A percentile compares a stretch with the other conserved stretches of the same genome.
Evolutionary conservation across 2,113 vertebrate species (phyloP).

Genomic region (Lathamus discolor): DNA sequence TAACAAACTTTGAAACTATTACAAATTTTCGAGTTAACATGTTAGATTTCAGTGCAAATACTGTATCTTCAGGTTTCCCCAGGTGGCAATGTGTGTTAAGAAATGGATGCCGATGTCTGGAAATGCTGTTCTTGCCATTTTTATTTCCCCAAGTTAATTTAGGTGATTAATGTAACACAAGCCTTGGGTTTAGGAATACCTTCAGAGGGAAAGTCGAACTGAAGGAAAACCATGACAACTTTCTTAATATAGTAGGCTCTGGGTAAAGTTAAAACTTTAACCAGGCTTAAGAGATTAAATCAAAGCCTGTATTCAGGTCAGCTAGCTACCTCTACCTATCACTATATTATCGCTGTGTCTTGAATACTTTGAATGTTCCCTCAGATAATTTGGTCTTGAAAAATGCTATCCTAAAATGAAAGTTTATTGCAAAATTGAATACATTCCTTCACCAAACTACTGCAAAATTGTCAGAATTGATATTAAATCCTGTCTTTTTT

Average conservation of each 20-base stretch:
- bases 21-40: not conserved
- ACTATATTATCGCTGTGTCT: not conserved
- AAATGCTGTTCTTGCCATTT: constrained; percentile 9
- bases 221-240: not conserved
- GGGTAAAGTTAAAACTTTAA: not conserved
- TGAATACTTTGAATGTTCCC: not conserved
- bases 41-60: not conserved
- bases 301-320: not conserved
- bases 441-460: not conserved
- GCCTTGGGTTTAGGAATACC: not conserved
- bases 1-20: not conserved
- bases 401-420: constrained; percentile 11
- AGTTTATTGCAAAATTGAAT: not conserved
- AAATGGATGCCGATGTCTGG: not conserved
- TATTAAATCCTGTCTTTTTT: constrained; percentile 17
- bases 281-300: not conserved
- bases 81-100: constrained; percentile 54
- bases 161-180: not conserved
- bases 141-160: constrained; percentile 19
- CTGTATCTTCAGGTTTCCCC: constrained; percentile 37
- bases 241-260: not conserved
- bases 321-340: not conserved
- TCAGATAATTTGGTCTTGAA: not conserved
- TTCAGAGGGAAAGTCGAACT: not conserved
- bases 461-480: not conserved